Evolutionary conservation across 2,888 invertebrate genomes (phyloP).

Genomic region (Timema cristinae): DNA sequence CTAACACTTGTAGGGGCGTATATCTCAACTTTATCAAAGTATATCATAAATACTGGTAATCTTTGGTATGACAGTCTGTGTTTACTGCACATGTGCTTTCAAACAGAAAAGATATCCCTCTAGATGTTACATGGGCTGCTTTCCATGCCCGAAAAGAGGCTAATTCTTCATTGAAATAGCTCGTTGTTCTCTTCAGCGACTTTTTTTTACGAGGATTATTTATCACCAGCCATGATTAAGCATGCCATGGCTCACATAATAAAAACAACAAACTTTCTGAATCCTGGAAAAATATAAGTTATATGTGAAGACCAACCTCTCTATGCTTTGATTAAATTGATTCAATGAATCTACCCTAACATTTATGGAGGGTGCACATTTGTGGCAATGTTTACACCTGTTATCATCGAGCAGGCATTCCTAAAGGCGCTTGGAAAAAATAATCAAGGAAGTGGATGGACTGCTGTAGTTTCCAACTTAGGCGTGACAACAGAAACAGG

Average conservation of each 20-base stretch:
- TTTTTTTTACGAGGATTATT: not conserved
- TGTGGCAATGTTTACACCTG: slow-evolving; percentile 37
- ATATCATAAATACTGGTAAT: no score
- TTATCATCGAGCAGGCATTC: slow-evolving; percentile 38
- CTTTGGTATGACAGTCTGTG: no score
- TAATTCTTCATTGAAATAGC: no score
- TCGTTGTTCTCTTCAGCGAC: not conserved
- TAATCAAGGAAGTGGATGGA: slow-evolving; percentile 36
- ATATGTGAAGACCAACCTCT: slow-evolving; percentile 35
- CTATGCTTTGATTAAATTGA: slow-evolving; percentile 36
- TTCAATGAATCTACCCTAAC: slow-evolving; percentile 37
- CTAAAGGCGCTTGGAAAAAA: slow-evolving; percentile 33
- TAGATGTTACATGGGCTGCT: no score
- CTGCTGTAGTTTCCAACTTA: slow-evolving; percentile 30
- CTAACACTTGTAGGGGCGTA: no score
- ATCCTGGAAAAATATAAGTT: slow-evolving; percentile 35
- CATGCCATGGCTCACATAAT: slow-evolving; percentile 1
- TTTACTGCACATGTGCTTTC: no score
- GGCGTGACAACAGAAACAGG: slow-evolving; percentile 33
- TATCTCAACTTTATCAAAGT: no score
- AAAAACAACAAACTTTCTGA: slow-evolving; percentile 27
- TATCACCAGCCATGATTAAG: not conserved
- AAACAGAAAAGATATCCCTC: no score
- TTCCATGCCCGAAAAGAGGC: no score
- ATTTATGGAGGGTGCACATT: slow-evolving; percentile 34